phyloP scores from a whole-genome alignment of 2,888 invertebrate genomes.

The Sericinus montela region DNA sequence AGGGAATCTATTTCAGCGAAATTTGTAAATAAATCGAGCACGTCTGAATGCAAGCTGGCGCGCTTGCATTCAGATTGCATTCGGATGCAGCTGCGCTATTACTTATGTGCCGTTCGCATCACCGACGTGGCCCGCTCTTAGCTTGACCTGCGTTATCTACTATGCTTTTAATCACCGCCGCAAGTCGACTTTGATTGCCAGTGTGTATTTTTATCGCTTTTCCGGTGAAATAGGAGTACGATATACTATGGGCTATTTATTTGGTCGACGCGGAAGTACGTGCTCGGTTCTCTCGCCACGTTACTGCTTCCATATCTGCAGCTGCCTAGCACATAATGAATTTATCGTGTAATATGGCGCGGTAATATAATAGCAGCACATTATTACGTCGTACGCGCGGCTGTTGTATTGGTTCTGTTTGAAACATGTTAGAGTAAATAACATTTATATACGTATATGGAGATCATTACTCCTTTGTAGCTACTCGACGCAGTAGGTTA shows the following conservation, averaged over 20 bases:
- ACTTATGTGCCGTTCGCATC: slow-evolving; percentile 36
- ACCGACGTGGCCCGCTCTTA: slow-evolving; percentile 23
- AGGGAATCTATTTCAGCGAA: slow-evolving; percentile 40
- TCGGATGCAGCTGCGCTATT: slow-evolving; percentile 42
- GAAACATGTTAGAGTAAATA: not conserved
- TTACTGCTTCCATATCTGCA: slow-evolving; percentile 30
- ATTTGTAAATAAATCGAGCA: slow-evolving; percentile 38
- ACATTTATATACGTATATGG: not conserved
- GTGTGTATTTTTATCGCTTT: slow-evolving; percentile 15
- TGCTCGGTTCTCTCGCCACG: not conserved
- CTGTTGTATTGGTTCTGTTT: not conserved
- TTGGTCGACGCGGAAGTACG: not conserved
- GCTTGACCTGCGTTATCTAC: slow-evolving; percentile 24
- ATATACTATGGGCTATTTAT: slow-evolving; percentile 2
- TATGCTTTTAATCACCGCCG: slow-evolving; percentile 24
- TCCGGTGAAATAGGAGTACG: not conserved
- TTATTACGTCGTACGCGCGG: slow-evolving; percentile 1
- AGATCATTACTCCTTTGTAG: no score
- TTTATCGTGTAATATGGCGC: slow-evolving; percentile 35
- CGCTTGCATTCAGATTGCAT: slow-evolving; percentile 43
- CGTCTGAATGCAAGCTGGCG: slow-evolving; percentile 32
- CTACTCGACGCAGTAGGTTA: no score
- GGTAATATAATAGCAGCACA: not conserved
- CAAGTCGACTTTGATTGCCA: slow-evolving; percentile 1
- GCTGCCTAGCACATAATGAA: slow-evolving; percentile 41